These are phyloP conservation scores for Polymixis lichenea DNA, from an alignment of 2,888 invertebrate genomes.

Conservation along the genomic window DNA sequence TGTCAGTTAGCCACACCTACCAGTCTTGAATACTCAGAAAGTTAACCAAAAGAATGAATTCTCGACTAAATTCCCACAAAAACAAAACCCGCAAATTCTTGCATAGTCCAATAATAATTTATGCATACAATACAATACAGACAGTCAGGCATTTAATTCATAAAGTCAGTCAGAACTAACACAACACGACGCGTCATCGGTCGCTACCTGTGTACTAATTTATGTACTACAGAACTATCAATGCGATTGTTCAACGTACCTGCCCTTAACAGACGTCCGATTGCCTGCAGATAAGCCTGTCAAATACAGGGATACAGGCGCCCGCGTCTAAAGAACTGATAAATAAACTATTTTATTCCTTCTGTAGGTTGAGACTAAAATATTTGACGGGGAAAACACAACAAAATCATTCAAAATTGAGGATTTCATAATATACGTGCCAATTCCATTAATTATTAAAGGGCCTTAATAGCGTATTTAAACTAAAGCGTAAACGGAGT, in stretches of 20 bases:
- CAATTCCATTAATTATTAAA: background rate
- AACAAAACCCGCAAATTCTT: background rate
- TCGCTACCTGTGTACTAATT: constrained; percentile 28
- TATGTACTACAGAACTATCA: constrained; percentile 32
- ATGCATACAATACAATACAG: constrained; percentile 4
- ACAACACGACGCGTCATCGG: constrained; percentile 31
- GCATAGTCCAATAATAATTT: background rate
- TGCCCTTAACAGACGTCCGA: constrained; percentile 51
- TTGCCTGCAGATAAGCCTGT: constrained; percentile 57
- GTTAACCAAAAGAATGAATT: background rate
- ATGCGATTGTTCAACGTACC: constrained; percentile 51
- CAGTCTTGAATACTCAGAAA: background rate
- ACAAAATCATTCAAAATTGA: background rate
- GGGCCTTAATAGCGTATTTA: background rate
- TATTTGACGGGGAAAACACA: background rate
- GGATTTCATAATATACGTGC: background rate
- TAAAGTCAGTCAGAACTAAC: constrained; percentile 28
- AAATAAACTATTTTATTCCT: constrained; percentile 27
- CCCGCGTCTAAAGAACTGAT: constrained; percentile 24
- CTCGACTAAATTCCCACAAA: background rate
- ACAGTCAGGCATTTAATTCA: constrained; percentile 28
- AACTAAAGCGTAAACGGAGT: background rate
- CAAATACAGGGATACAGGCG: constrained; percentile 36
- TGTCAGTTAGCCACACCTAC: background rate
- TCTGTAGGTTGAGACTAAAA: background rate